These are phyloP conservation scores for Conopomorpha cramerella DNA, from an alignment of 1,140 invertebrate genomes.

Conservation along the genomic window DNA sequence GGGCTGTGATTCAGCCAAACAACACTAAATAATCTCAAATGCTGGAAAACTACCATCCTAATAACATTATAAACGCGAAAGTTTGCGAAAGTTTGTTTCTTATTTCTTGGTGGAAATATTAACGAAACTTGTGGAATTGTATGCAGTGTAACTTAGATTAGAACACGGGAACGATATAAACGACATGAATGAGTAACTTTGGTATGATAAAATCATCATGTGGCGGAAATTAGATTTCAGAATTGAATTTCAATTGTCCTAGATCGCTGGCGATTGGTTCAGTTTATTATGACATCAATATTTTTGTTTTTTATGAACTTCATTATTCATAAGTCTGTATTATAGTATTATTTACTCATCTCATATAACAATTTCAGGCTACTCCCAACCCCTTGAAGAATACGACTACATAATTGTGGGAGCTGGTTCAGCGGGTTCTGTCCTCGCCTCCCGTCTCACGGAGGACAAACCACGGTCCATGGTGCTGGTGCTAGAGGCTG, in stretches of 20 bases:
- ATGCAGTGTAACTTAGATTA: no score
- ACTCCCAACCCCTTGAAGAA: slow-evolving; percentile 32
- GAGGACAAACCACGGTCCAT: slow-evolving; percentile 73
- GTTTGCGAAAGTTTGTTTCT: no score
- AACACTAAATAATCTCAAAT: no score
- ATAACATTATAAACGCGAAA: no score
- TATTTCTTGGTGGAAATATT: no score
- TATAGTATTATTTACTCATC: background rate
- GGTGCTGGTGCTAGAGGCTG: slow-evolving; percentile 81
- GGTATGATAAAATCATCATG: background rate
- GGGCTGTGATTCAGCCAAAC: no score
- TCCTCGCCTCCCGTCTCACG: slow-evolving; percentile 83
- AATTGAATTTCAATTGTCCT: background rate
- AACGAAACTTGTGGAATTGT: no score
- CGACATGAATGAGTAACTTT: no score
- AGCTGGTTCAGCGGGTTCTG: slow-evolving; percentile 85
- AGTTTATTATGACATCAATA: background rate
- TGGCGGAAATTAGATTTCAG: background rate
- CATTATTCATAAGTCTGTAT: no score
- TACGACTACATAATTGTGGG: slow-evolving; percentile 87
- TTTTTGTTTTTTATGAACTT: background rate
- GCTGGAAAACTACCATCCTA: no score
- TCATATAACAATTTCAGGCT: slow-evolving; percentile 14
- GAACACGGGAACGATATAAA: no score
- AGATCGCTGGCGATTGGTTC: background rate